Base-by-base conservation (phyloP, 2,888 invertebrate species). In the Euphydryas editha region DNA sequence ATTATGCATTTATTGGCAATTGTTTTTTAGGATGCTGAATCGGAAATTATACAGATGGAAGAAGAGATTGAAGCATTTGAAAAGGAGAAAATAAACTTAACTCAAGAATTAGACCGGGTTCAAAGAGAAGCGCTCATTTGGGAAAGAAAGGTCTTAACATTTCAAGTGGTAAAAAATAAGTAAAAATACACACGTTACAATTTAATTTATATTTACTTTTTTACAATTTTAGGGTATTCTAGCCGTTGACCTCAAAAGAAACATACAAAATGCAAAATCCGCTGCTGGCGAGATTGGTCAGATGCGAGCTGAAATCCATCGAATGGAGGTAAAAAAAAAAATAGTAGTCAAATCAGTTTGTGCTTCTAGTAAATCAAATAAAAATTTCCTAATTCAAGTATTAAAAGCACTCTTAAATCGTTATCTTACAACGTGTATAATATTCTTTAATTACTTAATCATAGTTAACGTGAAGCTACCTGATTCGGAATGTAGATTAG, bases 301-400 rank as follows among this genome's bases (percentile, higher is more conserved):
- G 39, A 97, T 97, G 97, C 95, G 94, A 79, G 93, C 92, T 46
- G 97, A 97, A 91, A 97, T 97, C 78, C 97, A 97, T 76, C 94
- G 96, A 73, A 97, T 97, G 97, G 95, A 96, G 86, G 96, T 97
- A 81, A 88, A 13, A 0, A 8, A 13, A 20, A 20, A 36, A 36
- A 36, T 8, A 6, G 4, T 6, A 6, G 8, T 8, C 8, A 36
- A 36, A 20, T 2, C 15, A 10, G 42, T 42, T n/a, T n/a, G n/a
- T n/a, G n/a, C n/a, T n/a, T n/a, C n/a, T 36, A 36, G 36, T 36
- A 5, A 36, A 36, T 36, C 5, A 36, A 36, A 10, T 5, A 36
- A 36, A 36, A 36, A 36, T 5, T 36, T 36, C 36, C 10, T 36
- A 10, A 36, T 36, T 36, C n/a, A n/a, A n/a, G n/a, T n/a, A n/a